Percentiles rank a stretch among this genome's conserved stretches.
Conservation (phyloP, 1,140 invertebrate genomes). For the Physella acuta region DNA sequence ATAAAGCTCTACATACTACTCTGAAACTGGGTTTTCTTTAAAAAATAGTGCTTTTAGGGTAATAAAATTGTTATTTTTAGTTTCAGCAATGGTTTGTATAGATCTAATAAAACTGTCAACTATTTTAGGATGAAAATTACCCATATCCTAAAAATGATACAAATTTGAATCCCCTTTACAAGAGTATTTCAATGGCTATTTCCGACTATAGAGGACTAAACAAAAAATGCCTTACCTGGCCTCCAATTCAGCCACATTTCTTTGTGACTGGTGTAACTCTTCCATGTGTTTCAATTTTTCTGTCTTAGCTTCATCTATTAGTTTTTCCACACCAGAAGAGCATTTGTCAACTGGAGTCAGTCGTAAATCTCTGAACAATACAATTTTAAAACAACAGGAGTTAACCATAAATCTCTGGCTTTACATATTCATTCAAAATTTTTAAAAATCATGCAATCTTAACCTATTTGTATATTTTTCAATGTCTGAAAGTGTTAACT, state of each 20-base stretch:
- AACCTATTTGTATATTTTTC: background rate
- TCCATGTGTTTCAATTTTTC: conserved; percentile 81
- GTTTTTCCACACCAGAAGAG: conserved; percentile 81
- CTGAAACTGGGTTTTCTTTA: no score
- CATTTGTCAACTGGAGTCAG: conserved; percentile 83
- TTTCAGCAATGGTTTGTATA: no score
- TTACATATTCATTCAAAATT: background rate
- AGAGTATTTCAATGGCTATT: no score
- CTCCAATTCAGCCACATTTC: conserved; percentile 81
- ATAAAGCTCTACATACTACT: no score
- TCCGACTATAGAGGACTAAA: no score
- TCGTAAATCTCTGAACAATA: conserved; percentile 73
- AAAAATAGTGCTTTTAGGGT: no score
- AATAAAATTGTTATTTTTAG: no score
- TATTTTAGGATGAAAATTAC: no score
- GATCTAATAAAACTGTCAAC: no score
- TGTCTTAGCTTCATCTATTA: conserved; percentile 80
- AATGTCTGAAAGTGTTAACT: no score
- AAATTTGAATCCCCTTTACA: no score
- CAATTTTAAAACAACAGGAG: conserved; percentile 22
- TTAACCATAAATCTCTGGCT: background rate
- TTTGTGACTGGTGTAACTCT: conserved; percentile 77
- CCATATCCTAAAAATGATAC: no score
- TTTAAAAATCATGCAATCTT: background rate
- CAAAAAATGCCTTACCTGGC: conserved; percentile 70